These are phyloP conservation scores for Probosciger aterrimus DNA, from an alignment of 2,113 vertebrate species.

Conservation along the genomic window DNA sequence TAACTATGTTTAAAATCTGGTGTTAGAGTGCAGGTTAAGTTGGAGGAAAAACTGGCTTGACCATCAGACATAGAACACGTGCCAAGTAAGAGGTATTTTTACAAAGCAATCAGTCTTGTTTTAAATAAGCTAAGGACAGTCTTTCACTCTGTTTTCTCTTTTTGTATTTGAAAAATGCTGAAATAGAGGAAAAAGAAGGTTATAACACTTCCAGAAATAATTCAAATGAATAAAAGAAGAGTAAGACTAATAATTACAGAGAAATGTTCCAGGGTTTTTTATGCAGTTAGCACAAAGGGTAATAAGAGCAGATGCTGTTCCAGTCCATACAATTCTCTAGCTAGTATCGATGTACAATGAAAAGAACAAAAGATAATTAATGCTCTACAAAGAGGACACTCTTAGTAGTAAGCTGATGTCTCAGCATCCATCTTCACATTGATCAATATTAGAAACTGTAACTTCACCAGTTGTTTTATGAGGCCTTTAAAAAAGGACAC, in stretches of 20 bases:
- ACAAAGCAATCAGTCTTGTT: neutral
- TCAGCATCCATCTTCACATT: constrained; percentile 28
- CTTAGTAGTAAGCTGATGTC: neutral
- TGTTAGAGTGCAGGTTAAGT: neutral
- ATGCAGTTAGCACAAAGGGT: constrained; percentile 14
- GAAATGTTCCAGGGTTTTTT: constrained; percentile 2
- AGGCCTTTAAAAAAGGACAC: constrained; percentile 16
- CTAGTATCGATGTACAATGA: neutral
- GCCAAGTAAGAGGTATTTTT: neutral
- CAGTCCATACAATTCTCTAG: neutral
- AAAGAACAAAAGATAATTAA: constrained; percentile 61
- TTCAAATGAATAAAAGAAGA: neutral
- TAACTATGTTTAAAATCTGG: neutral
- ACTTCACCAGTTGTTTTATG: constrained; percentile 8
- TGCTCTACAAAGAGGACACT: neutral
- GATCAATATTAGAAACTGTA: constrained; percentile 54
- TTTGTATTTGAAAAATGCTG: neutral
- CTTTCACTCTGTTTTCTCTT: neutral
- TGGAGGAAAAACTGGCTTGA: neutral
- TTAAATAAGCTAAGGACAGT: neutral
- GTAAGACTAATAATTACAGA: constrained; percentile 4
- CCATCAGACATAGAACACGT: neutral
- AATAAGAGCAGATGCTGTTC: neutral
- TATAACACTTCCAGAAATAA: neutral
- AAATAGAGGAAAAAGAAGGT: neutral